Evolutionary conservation across 2,113 vertebrate species (phyloP).

Genomic region (Neodontobutis hainanensis): DNA sequence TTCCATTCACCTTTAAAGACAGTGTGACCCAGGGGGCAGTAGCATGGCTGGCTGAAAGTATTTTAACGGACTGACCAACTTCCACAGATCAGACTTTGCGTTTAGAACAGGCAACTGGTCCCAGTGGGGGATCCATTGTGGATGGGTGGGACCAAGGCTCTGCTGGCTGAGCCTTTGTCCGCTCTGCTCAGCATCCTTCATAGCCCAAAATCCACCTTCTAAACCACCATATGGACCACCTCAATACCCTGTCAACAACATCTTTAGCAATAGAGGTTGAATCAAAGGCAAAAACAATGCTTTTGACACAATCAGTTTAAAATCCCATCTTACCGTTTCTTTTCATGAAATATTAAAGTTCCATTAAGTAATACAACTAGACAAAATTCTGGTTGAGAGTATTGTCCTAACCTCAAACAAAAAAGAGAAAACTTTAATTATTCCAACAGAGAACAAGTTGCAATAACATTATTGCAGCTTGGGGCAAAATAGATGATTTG

Average conservation of each 20-base stretch:
- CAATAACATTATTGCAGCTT: neutral
- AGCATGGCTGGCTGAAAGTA: conserved; percentile 71
- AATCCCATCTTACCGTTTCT: conserved; percentile 5
- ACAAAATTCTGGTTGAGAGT: conserved; percentile 8
- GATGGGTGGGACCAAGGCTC: conserved; percentile 52
- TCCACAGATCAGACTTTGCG: conserved; percentile 64
- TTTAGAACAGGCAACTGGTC: conserved; percentile 64
- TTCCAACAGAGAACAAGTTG: conserved; percentile 1
- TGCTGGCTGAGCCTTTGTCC: conserved; percentile 72
- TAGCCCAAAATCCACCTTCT: conserved; percentile 52
- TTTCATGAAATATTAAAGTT: neutral
- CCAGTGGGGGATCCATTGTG: conserved; percentile 69
- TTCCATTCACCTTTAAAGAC: conserved; percentile 54
- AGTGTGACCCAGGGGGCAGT: conserved; percentile 38
- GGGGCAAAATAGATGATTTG: neutral
- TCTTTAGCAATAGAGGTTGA: conserved; percentile 55
- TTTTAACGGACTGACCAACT: conserved; percentile 53
- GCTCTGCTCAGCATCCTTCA: conserved; percentile 57
- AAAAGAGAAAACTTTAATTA: conserved; percentile 1
- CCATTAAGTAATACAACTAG: neutral
- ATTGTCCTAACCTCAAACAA: neutral
- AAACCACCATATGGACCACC: conserved; percentile 68
- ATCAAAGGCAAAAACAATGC: conserved; percentile 45
- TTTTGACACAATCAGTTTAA: conserved; percentile 40
- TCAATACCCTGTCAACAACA: conserved; percentile 59